phyloP scores from a whole-genome alignment of 1,140 invertebrate species.

The Drosophila miranda region DNA sequence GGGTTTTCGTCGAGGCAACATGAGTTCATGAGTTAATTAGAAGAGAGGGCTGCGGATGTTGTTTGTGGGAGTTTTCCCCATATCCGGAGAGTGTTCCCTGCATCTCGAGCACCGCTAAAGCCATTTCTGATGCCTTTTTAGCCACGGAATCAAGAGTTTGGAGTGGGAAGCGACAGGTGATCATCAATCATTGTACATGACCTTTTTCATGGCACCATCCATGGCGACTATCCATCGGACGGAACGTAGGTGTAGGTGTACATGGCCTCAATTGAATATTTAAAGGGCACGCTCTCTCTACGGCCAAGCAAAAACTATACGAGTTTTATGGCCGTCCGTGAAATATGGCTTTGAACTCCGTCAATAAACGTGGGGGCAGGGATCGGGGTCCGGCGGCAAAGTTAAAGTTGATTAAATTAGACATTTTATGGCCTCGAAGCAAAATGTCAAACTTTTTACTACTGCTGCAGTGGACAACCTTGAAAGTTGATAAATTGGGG shows the following conservation, averaged over 20 bases:
- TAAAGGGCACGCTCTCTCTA: conserved; percentile 28
- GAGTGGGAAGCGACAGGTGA: not conserved
- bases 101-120: not conserved
- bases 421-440: conserved; percentile 65
- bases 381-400: conserved; percentile 12
- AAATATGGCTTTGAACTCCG: conserved; percentile 21
- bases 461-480: conserved; percentile 58
- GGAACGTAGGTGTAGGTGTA: too few species aligned
- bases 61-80: not conserved
- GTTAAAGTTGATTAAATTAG: conserved; percentile 75
- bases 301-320: conserved; percentile 5
- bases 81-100: not conserved
- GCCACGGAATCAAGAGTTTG: not conserved
- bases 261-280: conserved; percentile 58
- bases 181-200: conserved; percentile 69
- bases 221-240: not conserved
- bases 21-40: conserved; percentile 43
- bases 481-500: conserved; percentile 75
- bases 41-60: not conserved
- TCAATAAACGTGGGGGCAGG: conserved; percentile 14
- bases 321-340: conserved; percentile 49
- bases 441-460: conserved; percentile 72
- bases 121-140: conserved; percentile 34
- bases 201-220: conserved; percentile 21
- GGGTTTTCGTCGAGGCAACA: not conserved